phyloP scores from a whole-genome alignment of 1,140 invertebrate genomes.

The Trichonephila clavipes region DNA sequence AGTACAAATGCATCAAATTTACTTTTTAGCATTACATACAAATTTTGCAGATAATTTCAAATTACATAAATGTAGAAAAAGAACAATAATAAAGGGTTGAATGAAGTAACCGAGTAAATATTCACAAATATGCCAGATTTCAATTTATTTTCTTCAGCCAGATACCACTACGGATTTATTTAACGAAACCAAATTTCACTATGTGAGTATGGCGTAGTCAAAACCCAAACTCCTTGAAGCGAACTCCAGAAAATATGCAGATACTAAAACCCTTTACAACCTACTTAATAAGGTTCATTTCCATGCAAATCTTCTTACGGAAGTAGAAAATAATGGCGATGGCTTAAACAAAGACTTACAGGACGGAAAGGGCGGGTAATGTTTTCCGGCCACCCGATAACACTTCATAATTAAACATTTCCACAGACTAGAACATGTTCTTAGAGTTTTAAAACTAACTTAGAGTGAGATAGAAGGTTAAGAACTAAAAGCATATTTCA shows the following conservation, averaged over 20 bases:
- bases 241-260: neutral
- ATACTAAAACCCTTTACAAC: neutral
- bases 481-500: neutral
- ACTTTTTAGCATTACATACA: too few species aligned
- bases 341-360: neutral
- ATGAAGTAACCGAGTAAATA: too few species aligned
- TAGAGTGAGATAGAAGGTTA: neutral
- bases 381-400: neutral
- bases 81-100: too few species aligned
- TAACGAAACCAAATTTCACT: too few species aligned
- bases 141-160: too few species aligned
- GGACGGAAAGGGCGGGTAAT: neutral
- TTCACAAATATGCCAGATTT: too few species aligned
- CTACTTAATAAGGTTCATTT: constrained; percentile 24
- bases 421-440: neutral
- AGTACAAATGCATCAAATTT: too few species aligned
- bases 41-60: too few species aligned
- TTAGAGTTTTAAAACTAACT: neutral
- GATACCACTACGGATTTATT: too few species aligned
- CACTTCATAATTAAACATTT: constrained; percentile 28
- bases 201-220: too few species aligned
- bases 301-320: constrained; percentile 5
- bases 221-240: neutral
- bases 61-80: too few species aligned
- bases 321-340: neutral